Percentiles rank a stretch among this genome's conserved stretches.
phyloP scores from a whole-genome alignment of 92 coral and sea anemone species.

The Actinostola sp. region DNA sequence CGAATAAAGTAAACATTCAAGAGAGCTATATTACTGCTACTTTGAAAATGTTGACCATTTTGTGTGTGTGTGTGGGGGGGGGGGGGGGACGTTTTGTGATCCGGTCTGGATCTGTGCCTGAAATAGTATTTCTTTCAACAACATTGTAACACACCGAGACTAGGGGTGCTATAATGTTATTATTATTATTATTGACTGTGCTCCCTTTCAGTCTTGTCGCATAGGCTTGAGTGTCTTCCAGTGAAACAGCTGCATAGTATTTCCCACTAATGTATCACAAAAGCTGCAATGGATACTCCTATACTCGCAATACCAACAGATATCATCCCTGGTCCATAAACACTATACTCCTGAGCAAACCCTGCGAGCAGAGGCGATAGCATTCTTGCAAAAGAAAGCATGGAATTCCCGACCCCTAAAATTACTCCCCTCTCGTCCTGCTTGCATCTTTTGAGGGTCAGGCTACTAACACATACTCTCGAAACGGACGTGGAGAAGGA shows the following conservation, averaged over 20 bases:
- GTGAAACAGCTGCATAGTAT: neutral
- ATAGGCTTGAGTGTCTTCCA: too few species aligned
- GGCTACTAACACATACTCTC: slow-evolving; percentile 78
- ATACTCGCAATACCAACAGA: slow-evolving; percentile 61
- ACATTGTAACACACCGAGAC: too few species aligned
- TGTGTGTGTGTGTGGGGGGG: too few species aligned
- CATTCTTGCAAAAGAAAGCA: slow-evolving; percentile 92
- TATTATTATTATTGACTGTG: too few species aligned
- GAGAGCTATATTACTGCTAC: too few species aligned
- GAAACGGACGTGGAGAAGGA: slow-evolving; percentile 88
- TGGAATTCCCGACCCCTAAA: slow-evolving; percentile 84
- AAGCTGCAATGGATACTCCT: slow-evolving; percentile 60
- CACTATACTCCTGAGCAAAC: slow-evolving; percentile 75
- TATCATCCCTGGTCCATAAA: slow-evolving; percentile 78
- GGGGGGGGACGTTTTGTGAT: too few species aligned
- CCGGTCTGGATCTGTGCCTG: too few species aligned
- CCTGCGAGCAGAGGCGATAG: slow-evolving; percentile 94
- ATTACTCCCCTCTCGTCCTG: slow-evolving; percentile 89
- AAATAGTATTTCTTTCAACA: too few species aligned
- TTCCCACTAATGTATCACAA: neutral
- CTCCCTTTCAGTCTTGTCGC: neutral
- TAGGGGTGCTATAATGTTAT: too few species aligned
- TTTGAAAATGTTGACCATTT: too few species aligned
- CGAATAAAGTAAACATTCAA: too few species aligned
- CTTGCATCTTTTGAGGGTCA: slow-evolving; percentile 68